Evolutionary conservation across 2,888 invertebrate genomes (phyloP), one percentile per base, ranked within the genome.

Genomic region (Limenitis camilla): DNA sequence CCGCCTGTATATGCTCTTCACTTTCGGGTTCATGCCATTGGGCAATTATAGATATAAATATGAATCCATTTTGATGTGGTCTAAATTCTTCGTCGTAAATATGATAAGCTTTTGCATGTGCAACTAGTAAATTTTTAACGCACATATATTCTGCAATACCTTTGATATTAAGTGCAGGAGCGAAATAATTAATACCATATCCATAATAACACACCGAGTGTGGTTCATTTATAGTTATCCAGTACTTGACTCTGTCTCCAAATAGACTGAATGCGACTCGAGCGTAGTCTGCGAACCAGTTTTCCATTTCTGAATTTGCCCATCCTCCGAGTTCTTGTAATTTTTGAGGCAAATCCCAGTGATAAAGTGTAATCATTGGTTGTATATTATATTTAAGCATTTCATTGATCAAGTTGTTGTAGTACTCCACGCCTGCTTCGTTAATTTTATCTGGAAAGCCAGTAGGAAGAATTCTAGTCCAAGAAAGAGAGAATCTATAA

Each of bases 371-470:
- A 0, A 89, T 79, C 63, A 89, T 71, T 0, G 92, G 92, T 33
- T 89, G 78, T 47, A 93, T 91, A 5, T 85, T 88, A 40, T 89
- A 85, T 19, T 66, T 77, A 11, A 91, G 60, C n/a, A 94, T 78
- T 44, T 88, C 91, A 65, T 93, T 79, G 32, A 94, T 91, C 38
- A 94, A 69, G 47, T 90, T 80, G 60, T 90, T 91, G 72, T 95
- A 95, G 74, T 93, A 93, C 10, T 84, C 73, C 10, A 92, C 78
- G 8, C 92, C 94, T 2, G 88, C 88, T 45, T 84, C 77, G 68
- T 91, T 94, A 9, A 92, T 75, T 5, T 79, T 64, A 59, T 89
- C 85, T 33, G 81, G 68, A 51, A 84, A 82, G n/a, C 92, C 93
- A 7, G 78, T 84, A 0, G 93, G 92, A 56, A 93, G 74, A 19